phyloP scores from a whole-genome alignment of 92 coral and sea anemone genomes.

The Bergia puertoricense region DNA sequence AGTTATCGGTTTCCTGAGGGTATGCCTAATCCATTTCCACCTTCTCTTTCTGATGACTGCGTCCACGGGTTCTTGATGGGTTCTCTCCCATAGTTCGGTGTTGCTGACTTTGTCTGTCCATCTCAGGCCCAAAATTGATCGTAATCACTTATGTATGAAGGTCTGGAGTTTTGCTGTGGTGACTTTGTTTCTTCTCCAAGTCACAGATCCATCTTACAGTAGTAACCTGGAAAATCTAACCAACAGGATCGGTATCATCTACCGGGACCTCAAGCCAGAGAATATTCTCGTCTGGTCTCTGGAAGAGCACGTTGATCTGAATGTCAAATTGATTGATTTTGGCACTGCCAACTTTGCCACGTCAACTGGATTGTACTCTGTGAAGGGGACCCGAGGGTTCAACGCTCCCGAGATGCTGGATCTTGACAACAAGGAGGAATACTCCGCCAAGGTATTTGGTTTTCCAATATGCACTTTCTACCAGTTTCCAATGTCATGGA shows the following conservation, averaged over 20 bases:
- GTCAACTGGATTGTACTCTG: slow-evolving; percentile 74
- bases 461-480: not conserved
- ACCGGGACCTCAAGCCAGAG: slow-evolving; percentile 95
- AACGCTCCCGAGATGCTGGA: slow-evolving; percentile 97
- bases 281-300: slow-evolving; percentile 95
- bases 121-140: no score
- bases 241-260: slow-evolving; percentile 72
- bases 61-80: no score
- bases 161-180: no score
- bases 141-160: no score
- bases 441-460: slow-evolving; percentile 53
- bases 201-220: not conserved
- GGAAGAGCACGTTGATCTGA: slow-evolving; percentile 83
- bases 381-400: slow-evolving; percentile 76
- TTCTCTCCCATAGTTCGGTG: no score
- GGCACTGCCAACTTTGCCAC: slow-evolving; percentile 98
- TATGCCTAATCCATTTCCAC: no score
- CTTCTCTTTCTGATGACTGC: no score
- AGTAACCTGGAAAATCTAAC: not conserved
- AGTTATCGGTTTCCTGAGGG: no score
- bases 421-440: slow-evolving; percentile 72
- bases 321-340: slow-evolving; percentile 93
- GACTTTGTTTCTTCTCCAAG: no score
- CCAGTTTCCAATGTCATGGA: not conserved
- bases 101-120: no score